These are phyloP conservation scores for Ptiloglossa arizonensis DNA, from an alignment of 1,140 invertebrate species.

Conservation along the genomic window DNA sequence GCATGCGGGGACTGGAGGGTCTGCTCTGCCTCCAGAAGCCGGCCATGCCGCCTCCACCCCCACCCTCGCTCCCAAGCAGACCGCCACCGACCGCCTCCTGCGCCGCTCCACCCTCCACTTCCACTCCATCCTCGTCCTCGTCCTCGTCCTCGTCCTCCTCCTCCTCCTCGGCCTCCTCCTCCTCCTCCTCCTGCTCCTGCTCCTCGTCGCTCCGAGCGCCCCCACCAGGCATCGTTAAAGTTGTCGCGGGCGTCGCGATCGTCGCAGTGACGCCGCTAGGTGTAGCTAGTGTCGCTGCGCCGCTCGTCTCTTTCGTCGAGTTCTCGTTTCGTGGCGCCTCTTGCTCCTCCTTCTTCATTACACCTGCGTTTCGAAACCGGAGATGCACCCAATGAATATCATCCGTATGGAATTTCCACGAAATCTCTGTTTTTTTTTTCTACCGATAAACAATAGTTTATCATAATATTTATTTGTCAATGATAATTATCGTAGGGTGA, in stretches of 20 bases:
- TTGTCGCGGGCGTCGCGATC: slow-evolving; percentile 48
- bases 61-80: slow-evolving; percentile 81
- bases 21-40: slow-evolving; percentile 83
- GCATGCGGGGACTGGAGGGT: slow-evolving; percentile 82
- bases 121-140: slow-evolving; percentile 60
- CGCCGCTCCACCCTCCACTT: slow-evolving; percentile 69
- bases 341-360: slow-evolving; percentile 73
- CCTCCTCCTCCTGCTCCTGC: slow-evolving; percentile 61
- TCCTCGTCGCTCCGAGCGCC: slow-evolving; percentile 68
- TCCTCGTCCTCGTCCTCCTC: slow-evolving; percentile 54
- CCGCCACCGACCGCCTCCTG: slow-evolving; percentile 78
- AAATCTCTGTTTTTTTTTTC: no score
- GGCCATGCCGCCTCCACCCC: slow-evolving; percentile 81
- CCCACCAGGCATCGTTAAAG: slow-evolving; percentile 47
- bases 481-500: no score
- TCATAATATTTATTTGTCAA: no score
- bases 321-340: slow-evolving; percentile 78
- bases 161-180: slow-evolving; percentile 65
- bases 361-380: slow-evolving; percentile 9
- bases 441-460: no score
- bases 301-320: slow-evolving; percentile 39
- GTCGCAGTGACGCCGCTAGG: slow-evolving; percentile 59
- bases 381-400: no score
- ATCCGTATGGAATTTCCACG: no score
- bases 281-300: slow-evolving; percentile 55